Percentiles rank a stretch among this genome's conserved stretches.
These are phyloP conservation scores for Archips crataeganus DNA, from an alignment of 2,888 invertebrate species.

Conservation along the genomic window DNA sequence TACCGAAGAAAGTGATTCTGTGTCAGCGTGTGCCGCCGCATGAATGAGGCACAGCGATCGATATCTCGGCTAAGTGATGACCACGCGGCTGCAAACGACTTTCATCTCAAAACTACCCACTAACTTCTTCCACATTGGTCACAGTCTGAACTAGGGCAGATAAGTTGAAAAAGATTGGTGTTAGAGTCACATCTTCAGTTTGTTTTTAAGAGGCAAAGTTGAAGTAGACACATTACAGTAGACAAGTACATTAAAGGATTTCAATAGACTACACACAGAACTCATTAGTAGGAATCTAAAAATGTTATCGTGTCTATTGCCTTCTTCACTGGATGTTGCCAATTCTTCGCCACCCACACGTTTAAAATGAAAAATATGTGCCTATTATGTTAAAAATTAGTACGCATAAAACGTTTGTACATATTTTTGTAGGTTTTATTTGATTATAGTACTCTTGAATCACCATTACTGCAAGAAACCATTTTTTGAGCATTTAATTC, in stretches of 20 bases:
- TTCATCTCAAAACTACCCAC: slow-evolving; percentile 37
- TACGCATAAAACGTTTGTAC: no score
- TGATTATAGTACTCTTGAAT: no score
- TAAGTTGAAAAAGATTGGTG: slow-evolving; percentile 29
- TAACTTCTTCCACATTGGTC: slow-evolving; percentile 40
- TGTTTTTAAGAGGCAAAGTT: not conserved
- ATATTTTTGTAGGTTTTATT: no score
- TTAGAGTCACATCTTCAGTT: slow-evolving; percentile 4
- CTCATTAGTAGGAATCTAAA: no score
- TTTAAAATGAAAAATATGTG: no score
- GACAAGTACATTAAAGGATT: slow-evolving; percentile 7
- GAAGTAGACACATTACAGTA: no score
- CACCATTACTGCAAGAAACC: no score
- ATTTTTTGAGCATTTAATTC: no score
- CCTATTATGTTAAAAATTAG: no score
- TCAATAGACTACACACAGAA: not conserved
- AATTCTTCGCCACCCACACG: no score
- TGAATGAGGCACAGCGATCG: slow-evolving; percentile 60
- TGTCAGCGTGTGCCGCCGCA: slow-evolving; percentile 55
- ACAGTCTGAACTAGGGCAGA: slow-evolving; percentile 36
- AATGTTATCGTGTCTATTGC: no score
- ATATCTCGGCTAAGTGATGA: slow-evolving; percentile 61
- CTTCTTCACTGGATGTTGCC: no score
- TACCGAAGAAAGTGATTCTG: slow-evolving; percentile 22
- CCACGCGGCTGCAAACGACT: slow-evolving; percentile 46